A percentile compares a stretch with the other conserved stretches of the same genome.
Evolutionary conservation across 35 echinoderm and acorn worm species (phyloP).

Genomic region (Anneissia japonica): DNA sequence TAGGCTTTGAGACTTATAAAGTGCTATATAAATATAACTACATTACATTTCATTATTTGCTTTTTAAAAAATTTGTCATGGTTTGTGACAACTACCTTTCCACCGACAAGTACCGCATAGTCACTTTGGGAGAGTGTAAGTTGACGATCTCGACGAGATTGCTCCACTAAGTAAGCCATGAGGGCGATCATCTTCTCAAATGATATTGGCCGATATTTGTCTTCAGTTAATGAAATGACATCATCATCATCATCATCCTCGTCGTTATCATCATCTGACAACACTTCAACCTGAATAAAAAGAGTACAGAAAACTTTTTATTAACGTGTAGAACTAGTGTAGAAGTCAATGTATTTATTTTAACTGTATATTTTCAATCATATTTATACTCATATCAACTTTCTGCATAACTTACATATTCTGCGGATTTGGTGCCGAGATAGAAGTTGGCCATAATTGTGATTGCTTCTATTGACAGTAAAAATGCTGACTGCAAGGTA

Average conservation of each 20-base stretch:
- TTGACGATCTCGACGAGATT: constrained; percentile 51
- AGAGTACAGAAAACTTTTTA: not conserved
- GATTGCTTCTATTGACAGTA: constrained; percentile 72
- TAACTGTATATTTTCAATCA: not conserved
- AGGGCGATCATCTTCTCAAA: constrained; percentile 85
- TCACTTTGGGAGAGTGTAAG: constrained; percentile 67
- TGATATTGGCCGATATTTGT: constrained; percentile 72
- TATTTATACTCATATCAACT: not conserved
- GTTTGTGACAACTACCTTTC: constrained; percentile 56
- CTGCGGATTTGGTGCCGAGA: constrained; percentile 70
- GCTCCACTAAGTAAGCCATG: constrained; percentile 70
- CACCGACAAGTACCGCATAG: constrained; percentile 60
- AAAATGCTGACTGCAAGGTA: constrained; percentile 48
- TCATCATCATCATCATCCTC: constrained; percentile 88
- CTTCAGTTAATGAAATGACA: constrained; percentile 72
- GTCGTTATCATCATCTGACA: constrained; percentile 83
- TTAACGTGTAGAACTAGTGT: not conserved
- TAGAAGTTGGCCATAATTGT: constrained; percentile 88
- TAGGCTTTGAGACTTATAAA: no score
- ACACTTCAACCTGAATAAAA: constrained; percentile 48
- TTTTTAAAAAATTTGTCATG: not conserved
- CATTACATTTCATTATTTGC: not conserved
- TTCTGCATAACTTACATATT: constrained; percentile 63
- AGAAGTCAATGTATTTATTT: not conserved
- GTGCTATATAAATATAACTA: no score